Evolutionary conservation across 1,140 invertebrate genomes (phyloP).

Genomic region (Chymomyza costata): DNA sequence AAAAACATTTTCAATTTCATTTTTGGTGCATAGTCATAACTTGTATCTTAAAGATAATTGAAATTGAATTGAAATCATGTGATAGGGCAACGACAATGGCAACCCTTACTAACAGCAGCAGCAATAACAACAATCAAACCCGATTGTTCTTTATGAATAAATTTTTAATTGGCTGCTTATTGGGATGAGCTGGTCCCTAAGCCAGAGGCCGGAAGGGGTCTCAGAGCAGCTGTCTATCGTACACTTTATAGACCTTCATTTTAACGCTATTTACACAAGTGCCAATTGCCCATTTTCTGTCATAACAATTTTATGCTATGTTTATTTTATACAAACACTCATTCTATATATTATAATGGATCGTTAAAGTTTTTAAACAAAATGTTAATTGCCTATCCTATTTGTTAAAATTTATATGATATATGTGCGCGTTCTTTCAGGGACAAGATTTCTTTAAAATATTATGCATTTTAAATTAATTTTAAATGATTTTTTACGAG

Average conservation of each 20-base stretch:
- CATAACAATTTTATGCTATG: slow-evolving; percentile 6
- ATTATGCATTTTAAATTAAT: slow-evolving; percentile 60
- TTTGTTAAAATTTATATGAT: slow-evolving; percentile 27
- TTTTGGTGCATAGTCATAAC: slow-evolving; percentile 16
- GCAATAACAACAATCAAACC: no score
- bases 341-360: no score
- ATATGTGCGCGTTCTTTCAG: no score
- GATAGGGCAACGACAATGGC: slow-evolving; percentile 4
- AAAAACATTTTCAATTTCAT: slow-evolving; percentile 27
- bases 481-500: slow-evolving; percentile 56
- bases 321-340: no score
- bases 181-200: no score
- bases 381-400: slow-evolving; percentile 18
- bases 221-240: background rate
- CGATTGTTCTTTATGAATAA: no score
- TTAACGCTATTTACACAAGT: slow-evolving; percentile 28
- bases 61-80: slow-evolving; percentile 19
- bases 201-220: slow-evolving; percentile 12
- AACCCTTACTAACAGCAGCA: slow-evolving; percentile 6
- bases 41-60: slow-evolving; percentile 14
- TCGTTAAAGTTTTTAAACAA: no score
- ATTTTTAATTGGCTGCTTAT: slow-evolving; percentile 29
- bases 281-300: slow-evolving; percentile 4
- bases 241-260: background rate
- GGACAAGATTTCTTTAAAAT: no score